phyloP scores from a whole-genome alignment of 2,113 vertebrate genomes.

The Channa argus region DNA sequence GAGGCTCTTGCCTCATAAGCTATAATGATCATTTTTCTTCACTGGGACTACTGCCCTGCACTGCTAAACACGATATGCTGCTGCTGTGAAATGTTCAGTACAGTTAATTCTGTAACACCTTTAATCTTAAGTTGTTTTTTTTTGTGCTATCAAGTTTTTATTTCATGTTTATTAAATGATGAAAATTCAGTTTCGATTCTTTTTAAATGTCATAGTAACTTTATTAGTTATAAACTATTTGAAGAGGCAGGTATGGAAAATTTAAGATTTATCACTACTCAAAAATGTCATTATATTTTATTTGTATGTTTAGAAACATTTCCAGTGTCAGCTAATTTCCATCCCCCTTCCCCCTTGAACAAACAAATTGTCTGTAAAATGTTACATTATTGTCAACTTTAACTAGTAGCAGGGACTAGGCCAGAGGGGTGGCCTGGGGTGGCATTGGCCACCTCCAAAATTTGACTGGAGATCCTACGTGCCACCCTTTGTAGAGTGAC shows the following conservation, averaged over 20 bases:
- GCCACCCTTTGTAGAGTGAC: too few relatives aligned
- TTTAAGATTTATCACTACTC: conserved; percentile 39
- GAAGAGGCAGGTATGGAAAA: conserved; percentile 21
- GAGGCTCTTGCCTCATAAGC: conserved; percentile 79
- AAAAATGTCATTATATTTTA: conserved; percentile 52
- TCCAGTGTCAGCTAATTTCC: conserved; percentile 10
- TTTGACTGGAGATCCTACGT: too few relatives aligned
- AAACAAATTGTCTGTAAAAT: too few relatives aligned
- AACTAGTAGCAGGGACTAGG: too few relatives aligned
- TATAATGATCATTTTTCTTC: conserved; percentile 84
- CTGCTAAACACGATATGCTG: conserved; percentile 70
- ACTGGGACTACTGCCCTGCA: conserved; percentile 52
- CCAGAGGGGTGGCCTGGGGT: too few relatives aligned
- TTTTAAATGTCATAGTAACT: not conserved
- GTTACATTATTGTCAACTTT: too few relatives aligned
- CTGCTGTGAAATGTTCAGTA: conserved; percentile 45
- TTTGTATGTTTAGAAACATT: conserved; percentile 27
- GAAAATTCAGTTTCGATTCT: not conserved
- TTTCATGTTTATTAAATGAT: too few relatives aligned
- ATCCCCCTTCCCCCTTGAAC: too few relatives aligned
- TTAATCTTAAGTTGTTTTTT: too few relatives aligned
- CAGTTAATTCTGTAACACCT: not conserved
- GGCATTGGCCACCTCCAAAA: too few relatives aligned
- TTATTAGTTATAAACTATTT: not conserved
- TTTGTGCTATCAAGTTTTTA: too few relatives aligned